Base-by-base conservation (phyloP, 2,113 vertebrate genomes). In the Egretta garzetta region DNA sequence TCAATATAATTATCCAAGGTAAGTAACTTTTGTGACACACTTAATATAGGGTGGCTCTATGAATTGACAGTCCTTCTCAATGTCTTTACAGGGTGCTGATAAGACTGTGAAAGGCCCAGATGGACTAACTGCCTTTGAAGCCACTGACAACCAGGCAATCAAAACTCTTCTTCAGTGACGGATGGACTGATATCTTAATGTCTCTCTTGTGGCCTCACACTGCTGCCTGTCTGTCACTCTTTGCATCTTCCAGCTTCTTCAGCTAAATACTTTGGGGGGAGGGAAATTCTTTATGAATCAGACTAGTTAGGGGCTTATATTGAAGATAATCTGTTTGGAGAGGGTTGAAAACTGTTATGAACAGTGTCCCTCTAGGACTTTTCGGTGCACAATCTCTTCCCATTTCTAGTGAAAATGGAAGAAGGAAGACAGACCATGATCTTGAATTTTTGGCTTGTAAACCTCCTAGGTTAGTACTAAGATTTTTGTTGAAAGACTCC, bases 91-190 rank as follows among this genome's bases (percentile, higher is more conserved):
- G 99, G 99, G 99, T 97, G 99, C 99, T 93, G 99, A 99, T 98
- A 99, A 99, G 98, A 94, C 98, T 96, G 96, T 94, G 96, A 99
- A 99, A 98, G 98, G 98, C 95, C 99, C 99, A 56, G 98, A 99
- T 82, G 99, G 99, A 97, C 93, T 98, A 67, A 98, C 96, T 86
- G 98, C 99, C 95, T 98, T 99, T 59, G 99, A 99, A 97, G 98
- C 98, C 73, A 98, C 99, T 75, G 98, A 99, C 92, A 98, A 95
- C 88, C 99, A 99, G 16, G 98, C 97, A 95, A 99, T 99, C 94
- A 99, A 99, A 98, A 99, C 98, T 92, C 98, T 99, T 91, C 98
- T 99, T 84, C 98, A 99, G 98, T 99, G 98, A 99, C 66, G 93
- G 98, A 98, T 95, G 97, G 98, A 97, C 98, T 98, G 96, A 98